Evolutionary conservation across 2,888 invertebrate species (phyloP), one percentile per base, ranked within the genome.

Genomic region (Agrochola circellaris): DNA sequence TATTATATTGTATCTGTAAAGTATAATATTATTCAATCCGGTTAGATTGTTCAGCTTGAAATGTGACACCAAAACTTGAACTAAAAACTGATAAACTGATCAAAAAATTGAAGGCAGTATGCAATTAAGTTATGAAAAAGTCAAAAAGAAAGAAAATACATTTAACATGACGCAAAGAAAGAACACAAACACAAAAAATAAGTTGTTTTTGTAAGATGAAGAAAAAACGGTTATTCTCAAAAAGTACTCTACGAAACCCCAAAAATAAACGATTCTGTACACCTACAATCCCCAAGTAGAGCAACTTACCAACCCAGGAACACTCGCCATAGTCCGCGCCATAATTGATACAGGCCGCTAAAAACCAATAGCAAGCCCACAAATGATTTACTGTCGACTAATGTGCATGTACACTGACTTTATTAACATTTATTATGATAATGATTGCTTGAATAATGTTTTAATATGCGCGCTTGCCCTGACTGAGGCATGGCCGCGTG

Each of bases 341-440:
- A 93, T 94, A 95, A 95, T 95, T 95, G 95, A 94, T 94, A 93
- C 93, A 92, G 93, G 91, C 92, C 92, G 91, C 93, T 95, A 93
- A 95, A 95, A 95, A 95, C 95, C 95, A 95, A 96, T 95, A 95
- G 94, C 93, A 92, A 79, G 90, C 91, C 82, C 89, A 89, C 87
- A 87, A 87, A 92, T 95, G 95, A 95, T 95, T 95, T 95, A 96
- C 92, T 90, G 89, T 89, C 89, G 92, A 91, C 93, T 95, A 96
- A 96, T 95, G 94, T 90, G 94, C 93, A 94, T 94, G 94, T 93
- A 92, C 94, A 88, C 91, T 85, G 95, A 94, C 94, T 95, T 94
- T 94, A 95, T 95, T 95, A 95, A 93, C 95, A 96, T 96, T 95
- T 95, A 96, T 96, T 95, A 96, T 96, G 95, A 88, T 95, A 96